Evolutionary conservation across 2,113 vertebrate genomes (phyloP), one percentile per base, ranked within the genome.

Genomic region (Odontesthes bonariensis): DNA sequence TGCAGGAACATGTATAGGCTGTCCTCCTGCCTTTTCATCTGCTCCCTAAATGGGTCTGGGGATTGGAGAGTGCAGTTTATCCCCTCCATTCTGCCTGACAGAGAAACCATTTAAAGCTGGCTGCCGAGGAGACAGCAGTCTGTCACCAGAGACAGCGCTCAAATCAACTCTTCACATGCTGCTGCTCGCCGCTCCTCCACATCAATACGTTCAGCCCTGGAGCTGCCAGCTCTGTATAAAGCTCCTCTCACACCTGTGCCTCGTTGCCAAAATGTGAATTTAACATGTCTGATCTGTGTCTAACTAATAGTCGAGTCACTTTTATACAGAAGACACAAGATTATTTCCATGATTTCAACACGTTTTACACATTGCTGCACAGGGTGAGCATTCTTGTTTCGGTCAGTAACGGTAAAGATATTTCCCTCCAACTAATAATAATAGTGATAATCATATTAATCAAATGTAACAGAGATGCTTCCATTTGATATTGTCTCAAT

Each of bases 21-120:
- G 74, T 77, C 74, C 74, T 77, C 66, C 74, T 53, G 74, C 66
- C 74, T 69, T 77, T 77, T 77, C 66, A 77, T 77, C 74, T 69
- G 74, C 74, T 77, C 64, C 52, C 66, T 77, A 77, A 77, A 69
- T 77, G 74, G 74, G 74, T 77, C 74, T 69, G 74, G 74, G 74
- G 74, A 77, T 77, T 77, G 74, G 66, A 77, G 66, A 77, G 74
- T 77, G 73, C 74, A 77, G 65, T 77, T 69, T 69, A 77, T 77
- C 74, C 74, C 66, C 66, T 63, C 66, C 74, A 62, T 69, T 56
- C 74, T 77, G 74, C 74, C 74, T 69, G 74, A 77, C 74, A 77
- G 65, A 63, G 74, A 77, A 77, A 69, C 74, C 74, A 77, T 77
- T 77, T 77, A 77, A 69, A 63, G 51, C 58, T 27, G 63, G 60